These are phyloP conservation scores for Bhutanitis thaidina DNA, from an alignment of 2,888 invertebrate genomes.

Conservation along the genomic window DNA sequence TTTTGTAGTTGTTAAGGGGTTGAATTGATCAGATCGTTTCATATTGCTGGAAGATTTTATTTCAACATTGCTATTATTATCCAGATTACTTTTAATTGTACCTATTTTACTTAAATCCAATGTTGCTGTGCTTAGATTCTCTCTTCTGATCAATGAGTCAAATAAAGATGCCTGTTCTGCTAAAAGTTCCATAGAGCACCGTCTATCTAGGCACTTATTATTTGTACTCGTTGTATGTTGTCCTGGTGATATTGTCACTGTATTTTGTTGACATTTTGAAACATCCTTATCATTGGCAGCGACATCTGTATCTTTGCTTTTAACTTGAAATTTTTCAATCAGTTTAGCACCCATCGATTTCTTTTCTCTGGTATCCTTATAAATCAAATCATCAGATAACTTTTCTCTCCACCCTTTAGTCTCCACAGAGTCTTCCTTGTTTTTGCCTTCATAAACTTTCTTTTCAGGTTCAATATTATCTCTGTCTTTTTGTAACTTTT, in stretches of 20 bases:
- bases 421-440: conserved; percentile 27
- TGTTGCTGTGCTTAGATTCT: conserved; percentile 69
- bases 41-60: conserved; percentile 35
- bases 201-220: conserved; percentile 59
- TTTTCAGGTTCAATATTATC: conserved; percentile 17
- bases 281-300: conserved; percentile 11
- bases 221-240: conserved; percentile 17
- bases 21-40: conserved; percentile 27
- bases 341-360: conserved; percentile 87
- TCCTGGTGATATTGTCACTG: conserved; percentile 27
- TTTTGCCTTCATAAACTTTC: conserved; percentile 16
- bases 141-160: conserved; percentile 74
- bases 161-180: conserved; percentile 77
- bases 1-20: conserved; percentile 59
- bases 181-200: conserved; percentile 79
- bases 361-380: conserved; percentile 76
- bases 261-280: conserved; percentile 21
- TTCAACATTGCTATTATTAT: conserved; percentile 28
- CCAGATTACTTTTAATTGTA: conserved; percentile 28
- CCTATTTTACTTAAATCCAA: conserved; percentile 72
- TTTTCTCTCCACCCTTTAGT: conserved; percentile 80
- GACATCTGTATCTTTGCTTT: conserved; percentile 67
- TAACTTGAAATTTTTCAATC: conserved; percentile 87
- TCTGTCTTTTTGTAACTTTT: conserved; percentile 25
- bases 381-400: conserved; percentile 78